These are phyloP conservation scores for Lampris megalopsis DNA, from an alignment of 2,113 vertebrate species.

Conservation along the genomic window DNA sequence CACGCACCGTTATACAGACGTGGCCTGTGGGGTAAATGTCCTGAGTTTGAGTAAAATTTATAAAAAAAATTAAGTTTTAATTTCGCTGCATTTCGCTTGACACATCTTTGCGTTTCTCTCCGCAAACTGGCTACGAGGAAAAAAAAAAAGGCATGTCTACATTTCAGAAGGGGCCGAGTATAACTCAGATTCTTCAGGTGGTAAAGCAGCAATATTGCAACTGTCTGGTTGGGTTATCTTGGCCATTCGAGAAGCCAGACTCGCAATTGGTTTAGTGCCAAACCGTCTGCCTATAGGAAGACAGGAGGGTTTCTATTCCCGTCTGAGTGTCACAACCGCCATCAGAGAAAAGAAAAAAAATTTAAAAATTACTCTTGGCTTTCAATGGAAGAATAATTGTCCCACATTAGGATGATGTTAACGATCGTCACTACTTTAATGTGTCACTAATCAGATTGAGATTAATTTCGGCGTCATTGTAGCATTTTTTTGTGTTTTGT, in stretches of 20 bases:
- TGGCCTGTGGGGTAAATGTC: too few relatives aligned
- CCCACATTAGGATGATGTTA: slow-evolving; percentile 79
- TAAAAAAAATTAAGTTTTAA: too few relatives aligned
- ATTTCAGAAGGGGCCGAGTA: slow-evolving; percentile 72
- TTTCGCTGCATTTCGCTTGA: too few relatives aligned
- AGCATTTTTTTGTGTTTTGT: slow-evolving; percentile 10
- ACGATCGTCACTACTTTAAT: slow-evolving; percentile 70
- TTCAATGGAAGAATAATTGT: slow-evolving; percentile 79
- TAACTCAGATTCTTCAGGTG: slow-evolving; percentile 82
- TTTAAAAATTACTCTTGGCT: slow-evolving; percentile 80
- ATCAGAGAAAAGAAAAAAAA: slow-evolving; percentile 68
- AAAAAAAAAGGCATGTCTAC: slow-evolving; percentile 71
- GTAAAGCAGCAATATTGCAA: slow-evolving; percentile 79
- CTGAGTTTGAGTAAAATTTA: too few relatives aligned
- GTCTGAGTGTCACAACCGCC: slow-evolving; percentile 81
- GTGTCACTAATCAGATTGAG: slow-evolving; percentile 70
- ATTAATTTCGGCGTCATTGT: slow-evolving; percentile 63
- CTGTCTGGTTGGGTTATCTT: slow-evolving; percentile 80
- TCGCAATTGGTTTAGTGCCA: slow-evolving; percentile 82
- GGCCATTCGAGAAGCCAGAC: slow-evolving; percentile 78
- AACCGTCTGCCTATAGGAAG: slow-evolving; percentile 73
- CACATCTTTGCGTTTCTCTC: too few relatives aligned
- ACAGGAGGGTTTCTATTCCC: slow-evolving; percentile 83
- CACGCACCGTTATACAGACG: too few relatives aligned
- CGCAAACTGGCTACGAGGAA: too few relatives aligned